Percentiles rank a stretch among this genome's conserved stretches.
phyloP scores from a whole-genome alignment of 2,113 vertebrate species.

The Hemiscyllium ocellatum region DNA sequence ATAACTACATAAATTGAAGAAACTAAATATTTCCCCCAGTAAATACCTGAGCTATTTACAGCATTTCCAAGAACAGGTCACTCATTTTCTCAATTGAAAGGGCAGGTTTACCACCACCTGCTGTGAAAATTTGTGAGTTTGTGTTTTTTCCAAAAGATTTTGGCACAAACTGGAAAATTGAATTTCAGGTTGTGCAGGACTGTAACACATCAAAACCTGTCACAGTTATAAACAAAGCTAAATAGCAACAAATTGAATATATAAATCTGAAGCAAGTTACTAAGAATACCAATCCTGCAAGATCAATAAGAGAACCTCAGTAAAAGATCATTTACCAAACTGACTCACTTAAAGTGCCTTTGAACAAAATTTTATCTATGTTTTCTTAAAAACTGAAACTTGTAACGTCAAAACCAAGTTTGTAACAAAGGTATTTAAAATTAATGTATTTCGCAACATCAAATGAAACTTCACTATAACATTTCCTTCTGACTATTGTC shows the following conservation, averaged over 20 bases:
- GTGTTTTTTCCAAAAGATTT: not conserved
- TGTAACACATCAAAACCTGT: not conserved
- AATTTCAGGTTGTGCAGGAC: not conserved
- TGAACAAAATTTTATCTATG: not conserved
- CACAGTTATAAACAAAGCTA: not conserved
- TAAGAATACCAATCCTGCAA: not conserved
- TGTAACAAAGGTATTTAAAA: not conserved
- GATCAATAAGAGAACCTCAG: not conserved
- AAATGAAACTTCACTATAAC: not conserved
- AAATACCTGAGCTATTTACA: not conserved
- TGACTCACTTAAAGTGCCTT: constrained; percentile 4
- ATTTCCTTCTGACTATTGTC: not conserved
- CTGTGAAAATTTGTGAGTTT: not conserved
- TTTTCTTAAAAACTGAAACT: not conserved
- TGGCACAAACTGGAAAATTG: not conserved
- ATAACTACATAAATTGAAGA: not conserved
- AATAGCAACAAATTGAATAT: not conserved
- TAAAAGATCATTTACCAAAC: not conserved
- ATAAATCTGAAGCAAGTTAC: not conserved
- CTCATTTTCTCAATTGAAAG: not conserved
- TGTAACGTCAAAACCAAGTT: not conserved
- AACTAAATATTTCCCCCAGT: not conserved
- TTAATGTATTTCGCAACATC: not conserved
- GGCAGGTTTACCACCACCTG: not conserved
- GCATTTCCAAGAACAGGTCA: not conserved